A percentile compares a stretch with the other conserved stretches of the same genome.
phyloP scores from a whole-genome alignment of 1,140 invertebrate species.

The Atta texana region DNA sequence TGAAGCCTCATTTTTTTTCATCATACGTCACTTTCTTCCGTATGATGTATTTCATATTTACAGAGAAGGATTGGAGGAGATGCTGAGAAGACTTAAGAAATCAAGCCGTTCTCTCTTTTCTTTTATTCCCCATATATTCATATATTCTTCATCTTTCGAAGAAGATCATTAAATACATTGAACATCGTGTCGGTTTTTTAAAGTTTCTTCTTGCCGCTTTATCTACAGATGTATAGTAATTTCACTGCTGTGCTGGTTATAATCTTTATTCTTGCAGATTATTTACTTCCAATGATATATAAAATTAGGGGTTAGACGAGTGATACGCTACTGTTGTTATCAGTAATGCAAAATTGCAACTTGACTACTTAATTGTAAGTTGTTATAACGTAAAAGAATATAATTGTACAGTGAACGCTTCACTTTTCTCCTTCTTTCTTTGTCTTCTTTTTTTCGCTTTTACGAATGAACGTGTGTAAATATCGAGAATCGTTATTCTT shows the following conservation, averaged over 20 bases:
- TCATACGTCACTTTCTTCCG: background rate
- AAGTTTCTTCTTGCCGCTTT: conserved; percentile 71
- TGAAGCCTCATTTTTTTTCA: background rate
- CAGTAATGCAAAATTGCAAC: conserved; percentile 82
- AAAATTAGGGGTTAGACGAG: conserved; percentile 80
- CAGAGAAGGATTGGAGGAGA: conserved; percentile 46
- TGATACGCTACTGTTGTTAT: conserved; percentile 77
- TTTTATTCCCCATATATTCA: conserved; percentile 76
- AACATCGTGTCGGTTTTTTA: conserved; percentile 81
- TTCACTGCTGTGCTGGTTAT: conserved; percentile 80
- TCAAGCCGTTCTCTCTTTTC: conserved; percentile 29
- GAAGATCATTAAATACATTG: conserved; percentile 81
- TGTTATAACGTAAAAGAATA: conserved; percentile 79
- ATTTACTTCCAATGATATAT: conserved; percentile 81
- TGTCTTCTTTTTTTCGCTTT: conserved; percentile 48
- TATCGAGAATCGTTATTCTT: conserved; percentile 60
- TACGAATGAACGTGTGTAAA: conserved; percentile 38
- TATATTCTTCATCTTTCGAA: conserved; percentile 78
- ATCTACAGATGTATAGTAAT: conserved; percentile 79
- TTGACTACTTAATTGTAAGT: conserved; percentile 74
- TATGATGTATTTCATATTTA: background rate
- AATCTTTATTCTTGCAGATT: conserved; percentile 78
- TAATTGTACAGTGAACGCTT: conserved; percentile 80
- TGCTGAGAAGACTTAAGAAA: conserved; percentile 38
- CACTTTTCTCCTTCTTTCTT: conserved; percentile 53